phyloP scores from a whole-genome alignment of 1,140 invertebrate species.

The Drosophila watanabei region DNA sequence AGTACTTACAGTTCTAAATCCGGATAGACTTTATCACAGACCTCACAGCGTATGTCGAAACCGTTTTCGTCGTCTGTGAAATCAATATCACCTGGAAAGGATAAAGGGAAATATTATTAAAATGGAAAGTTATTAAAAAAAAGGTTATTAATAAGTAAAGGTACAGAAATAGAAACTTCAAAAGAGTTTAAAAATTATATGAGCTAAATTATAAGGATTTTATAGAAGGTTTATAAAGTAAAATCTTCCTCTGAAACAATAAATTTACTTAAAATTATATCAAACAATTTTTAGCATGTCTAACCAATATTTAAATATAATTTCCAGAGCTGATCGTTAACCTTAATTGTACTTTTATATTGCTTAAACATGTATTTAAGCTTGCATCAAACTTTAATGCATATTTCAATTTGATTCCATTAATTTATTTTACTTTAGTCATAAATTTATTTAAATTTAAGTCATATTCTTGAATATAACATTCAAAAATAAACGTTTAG shows the following conservation, averaged over 20 bases:
- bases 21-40: conserved; percentile 90
- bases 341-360: no score
- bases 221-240: background rate
- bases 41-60: conserved; percentile 88
- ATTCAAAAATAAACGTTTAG: no score
- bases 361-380: no score
- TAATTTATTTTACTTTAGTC: no score
- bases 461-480: no score
- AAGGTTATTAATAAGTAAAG: background rate
- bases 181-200: background rate
- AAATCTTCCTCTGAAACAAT: background rate
- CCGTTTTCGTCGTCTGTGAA: conserved; percentile 88
- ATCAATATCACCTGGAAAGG: conserved; percentile 87
- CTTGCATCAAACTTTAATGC: no score
- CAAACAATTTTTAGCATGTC: background rate
- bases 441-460: background rate
- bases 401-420: no score
- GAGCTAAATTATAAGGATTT: background rate
- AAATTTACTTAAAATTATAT: no score
- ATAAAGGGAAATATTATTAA: background rate
- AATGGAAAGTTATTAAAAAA: background rate
- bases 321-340: no score
- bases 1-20: conserved; percentile 91
- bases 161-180: background rate
- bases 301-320: background rate